Percentiles rank a stretch among this genome's conserved stretches.
Evolutionary conservation across 2,113 vertebrate species (phyloP).

Genomic region (Cromileptes altivelis): DNA sequence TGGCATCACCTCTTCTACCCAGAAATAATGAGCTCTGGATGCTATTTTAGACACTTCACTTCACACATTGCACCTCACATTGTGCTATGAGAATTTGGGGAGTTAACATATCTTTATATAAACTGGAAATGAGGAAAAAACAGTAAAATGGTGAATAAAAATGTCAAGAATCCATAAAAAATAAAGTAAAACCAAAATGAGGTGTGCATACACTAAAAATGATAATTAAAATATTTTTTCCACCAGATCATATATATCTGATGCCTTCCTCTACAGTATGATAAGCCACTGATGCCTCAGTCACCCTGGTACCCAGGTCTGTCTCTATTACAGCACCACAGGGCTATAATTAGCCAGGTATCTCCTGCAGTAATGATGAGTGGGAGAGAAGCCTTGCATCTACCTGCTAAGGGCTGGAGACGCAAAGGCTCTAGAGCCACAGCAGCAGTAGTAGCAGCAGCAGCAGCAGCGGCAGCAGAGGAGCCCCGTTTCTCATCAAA

Average conservation of each 20-base stretch:
- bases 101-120: neutral
- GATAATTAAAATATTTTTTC: neutral
- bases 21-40: constrained; percentile 23
- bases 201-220: neutral
- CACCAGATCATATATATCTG: neutral
- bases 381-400: constrained; percentile 61
- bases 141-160: neutral
- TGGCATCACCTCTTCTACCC: constrained; percentile 19
- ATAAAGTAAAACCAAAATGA: neutral
- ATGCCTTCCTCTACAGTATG: constrained; percentile 3
- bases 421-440: constrained; percentile 20
- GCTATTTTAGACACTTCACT: constrained; percentile 33
- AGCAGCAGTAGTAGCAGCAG: constrained; percentile 49
- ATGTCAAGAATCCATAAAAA: neutral
- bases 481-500: constrained; percentile 60
- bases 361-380: constrained; percentile 71
- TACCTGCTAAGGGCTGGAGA: constrained; percentile 55
- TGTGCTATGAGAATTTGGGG: constrained; percentile 19
- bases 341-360: constrained; percentile 76
- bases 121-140: neutral
- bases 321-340: constrained; percentile 58
- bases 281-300: constrained; percentile 9
- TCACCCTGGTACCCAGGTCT: constrained; percentile 56
- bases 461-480: constrained; percentile 38
- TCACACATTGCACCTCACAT: constrained; percentile 12